Base-by-base conservation (phyloP, 2,797 vertebrate genomes). In the Allobates femoralis region DNA sequence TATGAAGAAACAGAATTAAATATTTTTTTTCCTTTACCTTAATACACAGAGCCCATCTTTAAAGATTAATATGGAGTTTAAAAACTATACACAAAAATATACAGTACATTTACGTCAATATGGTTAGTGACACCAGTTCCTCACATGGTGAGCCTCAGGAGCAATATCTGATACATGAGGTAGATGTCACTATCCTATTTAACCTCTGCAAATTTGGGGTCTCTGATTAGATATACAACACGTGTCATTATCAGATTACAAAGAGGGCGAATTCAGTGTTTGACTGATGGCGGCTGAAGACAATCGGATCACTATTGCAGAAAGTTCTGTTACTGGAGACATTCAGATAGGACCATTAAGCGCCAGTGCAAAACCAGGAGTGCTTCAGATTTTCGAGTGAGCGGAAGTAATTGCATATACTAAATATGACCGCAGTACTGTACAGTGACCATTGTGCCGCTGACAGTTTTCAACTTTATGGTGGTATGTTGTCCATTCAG, bases 31-130 rank as follows among this genome's bases (percentile, higher is more conserved):
- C 34, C 53, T 76, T 84, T 81, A 73, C 86, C 69, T 67, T 74
- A 87, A 87, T 83, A 84, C 67, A 85, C 77, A 81, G 86, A 88
- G 76, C 82, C 56, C 69, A 53, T 62, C n/a, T 73, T 74, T 23
- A 34, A 56, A 67, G 32, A 32, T 83, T 76, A 69, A 77, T 69
- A 85, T 23, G 66, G 77, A 67, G 26, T 85, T 84, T 55, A 41
- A 67, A 46, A 88, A 88, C 78, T 85, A 84, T 87, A 80, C 81
- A 88, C 83, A 88, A 58, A 81, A 85, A 85, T 81, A 85, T 85
- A 88, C 87, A 88, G 83, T 88, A 88, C 32, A 81, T 77, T 85
- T 88, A 85, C 21, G 73, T 83, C 82, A 83, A 83, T 77, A 58
- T 53, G 60, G 55, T 73, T 71, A 79, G 86, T 76, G 66, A 56